A percentile compares a stretch with the other conserved stretches of the same genome.
Conservation (phyloP, 2,888 invertebrate genomes). For the Eristalinus aeneus region DNA sequence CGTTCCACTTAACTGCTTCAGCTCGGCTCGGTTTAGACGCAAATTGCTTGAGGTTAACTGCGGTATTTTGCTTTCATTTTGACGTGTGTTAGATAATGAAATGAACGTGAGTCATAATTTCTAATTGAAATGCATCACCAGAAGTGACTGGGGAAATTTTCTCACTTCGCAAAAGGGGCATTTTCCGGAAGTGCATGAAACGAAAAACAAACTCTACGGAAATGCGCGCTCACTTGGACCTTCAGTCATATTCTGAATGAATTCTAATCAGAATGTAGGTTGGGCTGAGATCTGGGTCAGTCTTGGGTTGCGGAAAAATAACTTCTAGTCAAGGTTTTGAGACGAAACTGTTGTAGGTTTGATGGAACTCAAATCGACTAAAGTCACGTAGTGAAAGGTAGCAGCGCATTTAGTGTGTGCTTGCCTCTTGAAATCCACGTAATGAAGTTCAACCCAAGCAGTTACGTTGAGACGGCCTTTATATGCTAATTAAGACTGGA, state of each 20-base stretch:
- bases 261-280: neutral
- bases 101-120: neutral
- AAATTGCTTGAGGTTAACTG: slow-evolving; percentile 10
- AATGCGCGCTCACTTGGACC: neutral
- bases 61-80: neutral
- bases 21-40: neutral
- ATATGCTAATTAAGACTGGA: neutral
- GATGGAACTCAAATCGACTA: neutral
- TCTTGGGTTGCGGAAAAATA: neutral
- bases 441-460: neutral
- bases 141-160: neutral
- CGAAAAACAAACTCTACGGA: neutral
- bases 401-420: neutral
- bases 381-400: neutral
- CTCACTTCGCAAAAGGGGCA: neutral
- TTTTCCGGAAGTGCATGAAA: neutral
- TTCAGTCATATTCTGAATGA: neutral
- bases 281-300: neutral
- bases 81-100: neutral
- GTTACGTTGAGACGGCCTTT: neutral
- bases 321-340: neutral
- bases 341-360: neutral
- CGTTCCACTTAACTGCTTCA: neutral
- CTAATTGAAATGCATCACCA: neutral
- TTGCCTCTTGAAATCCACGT: neutral